A percentile compares a stretch with the other conserved stretches of the same genome.
These are phyloP conservation scores for Lepidonotus clava DNA, from an alignment of 2,888 invertebrate genomes.

Conservation along the genomic window DNA sequence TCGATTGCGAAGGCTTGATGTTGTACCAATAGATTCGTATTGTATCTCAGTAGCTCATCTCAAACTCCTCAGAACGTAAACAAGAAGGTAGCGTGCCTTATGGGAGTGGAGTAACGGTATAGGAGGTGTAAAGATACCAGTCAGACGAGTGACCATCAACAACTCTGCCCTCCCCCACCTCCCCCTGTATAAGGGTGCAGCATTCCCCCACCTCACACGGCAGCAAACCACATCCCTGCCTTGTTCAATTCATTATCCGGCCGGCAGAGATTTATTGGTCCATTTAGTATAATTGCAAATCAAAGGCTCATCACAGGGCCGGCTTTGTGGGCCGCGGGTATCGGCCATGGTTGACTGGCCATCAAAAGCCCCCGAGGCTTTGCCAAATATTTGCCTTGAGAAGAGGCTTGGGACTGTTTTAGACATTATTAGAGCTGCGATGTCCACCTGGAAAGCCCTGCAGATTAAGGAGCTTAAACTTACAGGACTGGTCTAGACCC, in stretches of 20 bases:
- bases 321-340: background rate
- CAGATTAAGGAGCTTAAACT: background rate
- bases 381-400: background rate
- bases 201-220: background rate
- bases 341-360: background rate
- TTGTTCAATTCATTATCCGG: conserved; percentile 4
- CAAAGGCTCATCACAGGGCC: background rate
- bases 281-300: conserved; percentile 28
- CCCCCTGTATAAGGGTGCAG: background rate
- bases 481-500: too few species aligned
- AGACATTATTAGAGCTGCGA: background rate
- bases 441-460: background rate
- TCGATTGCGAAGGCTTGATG: too few species aligned
- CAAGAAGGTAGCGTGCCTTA: background rate
- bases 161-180: too few species aligned
- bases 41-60: too few species aligned
- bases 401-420: background rate
- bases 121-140: background rate
- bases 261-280: conserved; percentile 5
- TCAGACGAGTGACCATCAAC: background rate
- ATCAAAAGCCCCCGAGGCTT: background rate
- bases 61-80: too few species aligned
- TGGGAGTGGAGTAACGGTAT: too few species aligned
- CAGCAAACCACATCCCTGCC: background rate
- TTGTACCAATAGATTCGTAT: too few species aligned